Conservation (phyloP, 1,140 invertebrate species). For the Steinernema khuongi region DNA sequence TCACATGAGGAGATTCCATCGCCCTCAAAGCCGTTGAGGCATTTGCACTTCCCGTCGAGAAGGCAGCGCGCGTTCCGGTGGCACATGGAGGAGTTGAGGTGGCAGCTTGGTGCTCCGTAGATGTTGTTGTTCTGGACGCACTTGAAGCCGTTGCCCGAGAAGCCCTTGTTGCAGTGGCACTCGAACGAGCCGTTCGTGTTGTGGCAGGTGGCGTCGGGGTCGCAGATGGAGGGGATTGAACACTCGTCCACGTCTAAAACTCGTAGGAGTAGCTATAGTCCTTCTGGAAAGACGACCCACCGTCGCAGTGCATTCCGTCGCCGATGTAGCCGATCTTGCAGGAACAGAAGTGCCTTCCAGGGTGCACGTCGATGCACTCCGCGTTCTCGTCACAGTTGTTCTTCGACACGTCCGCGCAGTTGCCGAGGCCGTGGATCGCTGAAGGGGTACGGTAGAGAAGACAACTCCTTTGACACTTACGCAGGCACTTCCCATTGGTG, state of each 20-base stretch:
- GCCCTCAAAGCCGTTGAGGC: conserved; percentile 37
- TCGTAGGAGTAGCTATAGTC: not conserved
- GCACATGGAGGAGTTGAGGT: conserved; percentile 30
- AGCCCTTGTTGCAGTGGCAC: conserved; percentile 89
- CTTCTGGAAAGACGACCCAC: conserved; percentile 24
- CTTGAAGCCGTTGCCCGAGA: conserved; percentile 74
- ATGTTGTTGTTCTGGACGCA: conserved; percentile 26
- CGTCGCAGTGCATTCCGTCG: conserved; percentile 52
- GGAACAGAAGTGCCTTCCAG: conserved; percentile 45
- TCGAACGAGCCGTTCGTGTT: conserved; percentile 90
- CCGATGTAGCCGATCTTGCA: conserved; percentile 53
- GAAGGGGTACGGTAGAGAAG: conserved; percentile 28
- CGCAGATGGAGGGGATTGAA: conserved; percentile 82
- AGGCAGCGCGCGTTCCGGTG: conserved; percentile 39
- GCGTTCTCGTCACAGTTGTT: conserved; percentile 51
- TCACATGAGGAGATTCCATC: conserved; percentile 39
- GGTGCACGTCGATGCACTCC: conserved; percentile 50
- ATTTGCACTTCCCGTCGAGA: conserved; percentile 39
- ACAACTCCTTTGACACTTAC: conserved; percentile 31
- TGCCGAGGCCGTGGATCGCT: conserved; percentile 42
- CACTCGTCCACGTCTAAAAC: conserved; percentile 89
- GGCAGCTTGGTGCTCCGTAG: conserved; percentile 34
- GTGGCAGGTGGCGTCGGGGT: conserved; percentile 90
- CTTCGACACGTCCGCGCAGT: conserved; percentile 45
- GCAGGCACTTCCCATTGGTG: conserved; percentile 49